These are phyloP conservation scores for Struthidea cinerea DNA, from an alignment of 2,113 vertebrate genomes.

Conservation along the genomic window DNA sequence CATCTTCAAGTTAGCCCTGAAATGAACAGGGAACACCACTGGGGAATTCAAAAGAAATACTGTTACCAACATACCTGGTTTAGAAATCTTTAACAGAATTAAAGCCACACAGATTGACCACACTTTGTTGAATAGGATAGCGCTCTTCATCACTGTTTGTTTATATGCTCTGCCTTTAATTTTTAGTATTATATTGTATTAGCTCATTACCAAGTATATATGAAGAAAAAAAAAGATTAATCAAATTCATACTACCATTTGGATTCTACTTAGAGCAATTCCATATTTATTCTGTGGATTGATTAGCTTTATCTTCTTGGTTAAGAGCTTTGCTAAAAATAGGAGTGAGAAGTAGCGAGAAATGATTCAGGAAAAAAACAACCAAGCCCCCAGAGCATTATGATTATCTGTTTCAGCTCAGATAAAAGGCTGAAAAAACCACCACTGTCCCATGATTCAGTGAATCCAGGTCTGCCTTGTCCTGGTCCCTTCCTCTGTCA, in stretches of 20 bases:
- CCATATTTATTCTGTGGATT: not conserved
- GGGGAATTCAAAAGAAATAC: not conserved
- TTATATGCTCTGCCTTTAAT: not conserved
- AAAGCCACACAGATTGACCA: not conserved
- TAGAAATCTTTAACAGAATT: not conserved
- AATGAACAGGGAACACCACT: not conserved
- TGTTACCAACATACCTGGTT: not conserved
- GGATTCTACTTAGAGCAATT: not conserved
- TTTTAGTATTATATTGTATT: not conserved
- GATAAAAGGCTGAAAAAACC: not conserved
- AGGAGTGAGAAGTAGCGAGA: not conserved
- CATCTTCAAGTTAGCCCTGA: not conserved
- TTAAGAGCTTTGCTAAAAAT: conserved; percentile 39
- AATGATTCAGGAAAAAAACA: not conserved
- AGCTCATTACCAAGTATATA: not conserved
- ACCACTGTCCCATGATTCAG: not conserved
- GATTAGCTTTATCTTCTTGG: conserved; percentile 24
- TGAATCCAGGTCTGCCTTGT: not conserved
- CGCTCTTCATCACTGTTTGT: not conserved
- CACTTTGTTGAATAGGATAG: not conserved
- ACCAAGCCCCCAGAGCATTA: not conserved
- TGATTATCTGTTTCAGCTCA: not conserved
- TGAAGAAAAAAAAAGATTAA: not conserved
- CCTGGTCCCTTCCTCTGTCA: not conserved
- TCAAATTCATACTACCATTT: not conserved